Conservation (phyloP, 2,113 vertebrate species). For the Ranitomeya variabilis region DNA sequence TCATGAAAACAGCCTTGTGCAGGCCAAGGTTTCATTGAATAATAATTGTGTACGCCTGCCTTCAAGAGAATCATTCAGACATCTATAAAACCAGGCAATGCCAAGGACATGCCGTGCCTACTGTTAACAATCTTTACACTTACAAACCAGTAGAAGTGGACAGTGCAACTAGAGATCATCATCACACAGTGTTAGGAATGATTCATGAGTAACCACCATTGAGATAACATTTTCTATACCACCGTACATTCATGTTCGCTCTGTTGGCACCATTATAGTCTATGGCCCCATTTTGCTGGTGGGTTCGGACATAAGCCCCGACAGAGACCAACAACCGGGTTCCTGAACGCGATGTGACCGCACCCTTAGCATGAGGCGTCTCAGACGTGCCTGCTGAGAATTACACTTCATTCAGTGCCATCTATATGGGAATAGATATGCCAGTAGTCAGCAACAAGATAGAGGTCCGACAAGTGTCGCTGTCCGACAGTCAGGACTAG, state of each 20-base stretch:
- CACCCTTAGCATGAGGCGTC: not conserved
- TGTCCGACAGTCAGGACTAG: not conserved
- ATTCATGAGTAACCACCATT: not conserved
- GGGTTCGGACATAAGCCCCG: no score
- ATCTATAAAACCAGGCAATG: not conserved
- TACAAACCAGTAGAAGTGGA: not conserved
- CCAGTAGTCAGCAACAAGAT: not conserved
- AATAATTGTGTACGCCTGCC: not conserved
- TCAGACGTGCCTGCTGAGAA: not conserved
- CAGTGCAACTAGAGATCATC: not conserved
- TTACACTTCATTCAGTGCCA: not conserved
- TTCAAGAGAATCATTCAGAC: not conserved
- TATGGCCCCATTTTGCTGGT: no score
- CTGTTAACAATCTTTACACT: not conserved
- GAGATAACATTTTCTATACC: not conserved
- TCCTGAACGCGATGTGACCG: no score
- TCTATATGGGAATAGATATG: not conserved
- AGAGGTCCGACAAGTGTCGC: not conserved
- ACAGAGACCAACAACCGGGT: no score
- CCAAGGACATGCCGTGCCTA: not conserved
- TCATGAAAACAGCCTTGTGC: conserved; percentile 1
- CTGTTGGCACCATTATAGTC: no score
- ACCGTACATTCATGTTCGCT: not conserved
- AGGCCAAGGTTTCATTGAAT: not conserved
- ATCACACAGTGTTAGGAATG: not conserved